A percentile compares a stretch with the other conserved stretches of the same genome.
Evolutionary conservation across 2,888 invertebrate species (phyloP).

Genomic region (Platycheirus albimanus): DNA sequence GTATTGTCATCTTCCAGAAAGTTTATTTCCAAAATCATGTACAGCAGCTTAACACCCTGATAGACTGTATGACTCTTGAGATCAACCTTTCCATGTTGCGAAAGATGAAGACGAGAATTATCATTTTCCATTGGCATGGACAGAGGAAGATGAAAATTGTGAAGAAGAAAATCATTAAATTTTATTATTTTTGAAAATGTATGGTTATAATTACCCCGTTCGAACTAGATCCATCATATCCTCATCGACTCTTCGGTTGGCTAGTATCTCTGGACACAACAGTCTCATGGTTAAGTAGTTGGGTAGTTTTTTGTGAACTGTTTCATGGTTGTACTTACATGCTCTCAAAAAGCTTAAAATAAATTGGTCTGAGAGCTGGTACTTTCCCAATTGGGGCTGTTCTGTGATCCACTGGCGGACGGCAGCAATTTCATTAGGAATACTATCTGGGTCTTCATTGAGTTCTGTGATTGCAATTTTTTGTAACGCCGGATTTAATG

Average conservation of each 20-base stretch:
- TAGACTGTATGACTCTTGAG: constrained; percentile 81
- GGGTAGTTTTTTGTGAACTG: constrained; percentile 83
- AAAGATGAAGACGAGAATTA: constrained; percentile 82
- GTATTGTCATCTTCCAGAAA: constrained; percentile 85
- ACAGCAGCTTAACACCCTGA: constrained; percentile 83
- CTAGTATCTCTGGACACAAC: constrained; percentile 84
- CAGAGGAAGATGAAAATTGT: constrained; percentile 75
- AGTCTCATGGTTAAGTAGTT: constrained; percentile 84
- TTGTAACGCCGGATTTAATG: constrained; percentile 63
- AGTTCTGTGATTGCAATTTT: constrained; percentile 81
- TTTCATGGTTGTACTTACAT: constrained; percentile 83
- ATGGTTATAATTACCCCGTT: constrained; percentile 72
- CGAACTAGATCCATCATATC: constrained; percentile 70
- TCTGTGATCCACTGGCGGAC: constrained; percentile 83
- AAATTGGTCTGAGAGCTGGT: constrained; percentile 81
- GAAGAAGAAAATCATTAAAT: constrained; percentile 9
- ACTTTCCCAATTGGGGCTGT: constrained; percentile 79
- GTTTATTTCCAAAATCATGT: constrained; percentile 84
- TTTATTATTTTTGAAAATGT: neutral
- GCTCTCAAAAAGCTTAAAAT: constrained; percentile 83
- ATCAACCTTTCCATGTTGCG: constrained; percentile 82
- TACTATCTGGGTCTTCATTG: constrained; percentile 81
- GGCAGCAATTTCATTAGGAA: constrained; percentile 80
- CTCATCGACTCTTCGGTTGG: constrained; percentile 64
- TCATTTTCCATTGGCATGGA: constrained; percentile 78